These are phyloP conservation scores for Hycleus phaleratus DNA, from an alignment of 1,140 invertebrate species.

Conservation along the genomic window DNA sequence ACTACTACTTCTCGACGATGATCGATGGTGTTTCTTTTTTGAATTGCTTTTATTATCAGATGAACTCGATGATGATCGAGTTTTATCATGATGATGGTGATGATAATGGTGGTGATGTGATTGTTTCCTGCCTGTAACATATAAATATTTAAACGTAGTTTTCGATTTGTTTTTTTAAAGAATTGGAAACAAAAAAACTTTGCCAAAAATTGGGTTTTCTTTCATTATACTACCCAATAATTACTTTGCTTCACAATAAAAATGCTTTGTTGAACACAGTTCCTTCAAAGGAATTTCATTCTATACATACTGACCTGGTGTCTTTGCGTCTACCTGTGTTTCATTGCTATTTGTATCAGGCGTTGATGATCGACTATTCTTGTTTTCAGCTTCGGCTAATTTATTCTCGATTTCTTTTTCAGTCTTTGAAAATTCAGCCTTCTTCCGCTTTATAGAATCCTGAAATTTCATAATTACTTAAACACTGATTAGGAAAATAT, in stretches of 20 bases:
- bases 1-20: constrained; percentile 12
- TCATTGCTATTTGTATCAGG: constrained; percentile 29
- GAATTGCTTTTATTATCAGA: constrained; percentile 13
- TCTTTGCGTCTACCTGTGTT: constrained; percentile 35
- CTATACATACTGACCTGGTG: constrained; percentile 34
- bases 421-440: constrained; percentile 32
- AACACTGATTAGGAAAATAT: background rate
- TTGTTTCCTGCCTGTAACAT: constrained; percentile 10
- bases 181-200: too few species aligned
- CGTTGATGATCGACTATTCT: constrained; percentile 24
- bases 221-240: too few species aligned
- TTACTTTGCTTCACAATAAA: background rate
- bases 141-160: background rate
- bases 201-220: too few species aligned
- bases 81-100: background rate
- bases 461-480: constrained; percentile 12
- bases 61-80: constrained; percentile 14
- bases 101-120: background rate
- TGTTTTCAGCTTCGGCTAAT: constrained; percentile 28
- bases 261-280: background rate
- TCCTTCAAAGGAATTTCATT: background rate
- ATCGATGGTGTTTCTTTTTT: constrained; percentile 6
- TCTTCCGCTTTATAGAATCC: constrained; percentile 32
- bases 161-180: too few species aligned
- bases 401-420: constrained; percentile 34